phyloP scores from a whole-genome alignment of 2,113 vertebrate species.

The Odontesthes bonariensis region DNA sequence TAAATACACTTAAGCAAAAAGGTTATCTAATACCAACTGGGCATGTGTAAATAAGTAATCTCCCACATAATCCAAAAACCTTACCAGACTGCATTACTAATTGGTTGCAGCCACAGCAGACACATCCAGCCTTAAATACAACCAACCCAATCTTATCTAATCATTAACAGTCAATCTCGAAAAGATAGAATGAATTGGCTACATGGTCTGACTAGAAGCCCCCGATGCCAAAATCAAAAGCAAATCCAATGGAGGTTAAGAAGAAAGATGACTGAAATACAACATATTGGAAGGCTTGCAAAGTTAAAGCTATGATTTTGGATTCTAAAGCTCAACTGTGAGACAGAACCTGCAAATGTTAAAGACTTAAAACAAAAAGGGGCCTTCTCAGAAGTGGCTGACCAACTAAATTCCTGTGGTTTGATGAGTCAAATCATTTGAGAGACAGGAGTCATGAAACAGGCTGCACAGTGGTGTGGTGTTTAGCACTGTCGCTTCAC shows the following conservation, averaged over 20 bases:
- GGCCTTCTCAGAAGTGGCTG: not conserved
- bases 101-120: not conserved
- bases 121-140: not conserved
- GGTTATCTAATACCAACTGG: conserved; percentile 1
- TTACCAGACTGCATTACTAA: not conserved
- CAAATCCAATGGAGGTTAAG: not conserved
- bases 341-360: not conserved
- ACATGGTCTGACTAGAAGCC: too few species aligned
- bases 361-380: not conserved
- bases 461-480: too few species aligned
- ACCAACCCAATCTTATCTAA: not conserved
- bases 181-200: too few species aligned
- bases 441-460: too few species aligned
- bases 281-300: not conserved
- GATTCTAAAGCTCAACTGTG: not conserved
- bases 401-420: not conserved
- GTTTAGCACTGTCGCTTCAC: too few species aligned
- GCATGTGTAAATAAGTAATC: not conserved
- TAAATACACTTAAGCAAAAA: not conserved
- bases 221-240: not conserved
- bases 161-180: not conserved
- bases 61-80: not conserved
- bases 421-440: too few species aligned
- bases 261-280: not conserved
- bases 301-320: not conserved